These are phyloP conservation scores for Polydrusus tereticollis DNA, from an alignment of 2,888 invertebrate species.

Conservation along the genomic window DNA sequence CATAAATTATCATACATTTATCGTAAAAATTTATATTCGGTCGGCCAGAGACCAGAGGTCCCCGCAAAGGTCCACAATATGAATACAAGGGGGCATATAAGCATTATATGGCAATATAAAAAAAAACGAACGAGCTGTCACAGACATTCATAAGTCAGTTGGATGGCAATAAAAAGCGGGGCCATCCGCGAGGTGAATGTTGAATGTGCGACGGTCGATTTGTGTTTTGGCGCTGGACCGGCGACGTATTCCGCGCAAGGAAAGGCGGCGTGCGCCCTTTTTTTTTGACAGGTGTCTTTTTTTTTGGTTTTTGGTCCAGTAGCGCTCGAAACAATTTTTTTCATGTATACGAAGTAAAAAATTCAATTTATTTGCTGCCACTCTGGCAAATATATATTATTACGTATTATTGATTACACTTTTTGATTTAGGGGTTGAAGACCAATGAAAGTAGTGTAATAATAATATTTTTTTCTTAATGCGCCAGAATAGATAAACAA, in stretches of 20 bases:
- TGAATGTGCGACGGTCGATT: constrained; percentile 64
- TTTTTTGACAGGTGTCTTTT: constrained; percentile 57
- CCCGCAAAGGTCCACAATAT: constrained; percentile 49
- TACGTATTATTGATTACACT: no score
- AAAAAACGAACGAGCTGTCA: constrained; percentile 57
- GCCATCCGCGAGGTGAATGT: constrained; percentile 65
- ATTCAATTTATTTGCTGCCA: no score
- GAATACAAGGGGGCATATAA: constrained; percentile 58
- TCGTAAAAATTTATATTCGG: constrained; percentile 44
- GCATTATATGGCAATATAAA: constrained; percentile 54
- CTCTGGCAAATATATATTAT: no score
- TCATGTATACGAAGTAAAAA: neutral
- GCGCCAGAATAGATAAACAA: no score
- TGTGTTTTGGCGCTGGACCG: constrained; percentile 66
- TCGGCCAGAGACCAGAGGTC: constrained; percentile 22
- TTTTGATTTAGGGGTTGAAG: no score
- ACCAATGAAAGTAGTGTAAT: no score
- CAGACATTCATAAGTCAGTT: constrained; percentile 64
- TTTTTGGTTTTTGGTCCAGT: constrained; percentile 54
- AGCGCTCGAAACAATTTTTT: constrained; percentile 3
- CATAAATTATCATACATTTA: constrained; percentile 47
- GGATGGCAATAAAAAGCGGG: constrained; percentile 57
- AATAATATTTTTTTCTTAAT: no score
- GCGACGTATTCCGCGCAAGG: constrained; percentile 63
- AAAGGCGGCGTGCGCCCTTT: constrained; percentile 57